Percentiles rank a stretch among this genome's conserved stretches.
These are phyloP conservation scores for Tetragonisca angustula DNA, from an alignment of 2,888 invertebrate genomes.

Conservation along the genomic window DNA sequence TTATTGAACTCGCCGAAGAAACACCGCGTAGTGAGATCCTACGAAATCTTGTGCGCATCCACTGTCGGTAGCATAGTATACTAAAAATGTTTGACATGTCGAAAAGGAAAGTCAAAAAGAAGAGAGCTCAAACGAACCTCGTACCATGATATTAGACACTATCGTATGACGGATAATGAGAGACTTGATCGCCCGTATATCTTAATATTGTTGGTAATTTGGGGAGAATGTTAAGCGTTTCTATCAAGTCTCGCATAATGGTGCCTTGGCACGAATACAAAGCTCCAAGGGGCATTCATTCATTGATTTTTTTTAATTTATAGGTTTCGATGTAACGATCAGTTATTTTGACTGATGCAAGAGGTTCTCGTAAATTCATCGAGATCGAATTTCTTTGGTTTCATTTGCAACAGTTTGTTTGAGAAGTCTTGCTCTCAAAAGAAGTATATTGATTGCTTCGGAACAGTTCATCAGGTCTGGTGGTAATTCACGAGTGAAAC, in stretches of 20 bases:
- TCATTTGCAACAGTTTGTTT: neutral
- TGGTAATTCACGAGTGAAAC: neutral
- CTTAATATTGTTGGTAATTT: slow-evolving; percentile 22
- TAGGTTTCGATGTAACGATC: too few relatives aligned
- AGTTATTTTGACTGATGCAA: neutral
- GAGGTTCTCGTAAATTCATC: neutral
- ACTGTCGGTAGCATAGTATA: slow-evolving; percentile 63
- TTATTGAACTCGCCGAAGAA: slow-evolving; percentile 55
- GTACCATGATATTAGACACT: slow-evolving; percentile 54
- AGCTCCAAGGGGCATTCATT: neutral
- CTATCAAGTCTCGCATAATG: slow-evolving; percentile 28
- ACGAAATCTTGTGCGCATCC: neutral
- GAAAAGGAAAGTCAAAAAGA: slow-evolving; percentile 2
- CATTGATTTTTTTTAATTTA: slow-evolving; percentile 29
- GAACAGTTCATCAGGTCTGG: neutral
- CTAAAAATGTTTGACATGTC: slow-evolving; percentile 67
- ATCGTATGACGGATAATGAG: slow-evolving; percentile 50
- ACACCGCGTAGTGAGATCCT: slow-evolving; percentile 3
- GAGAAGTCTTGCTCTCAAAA: neutral
- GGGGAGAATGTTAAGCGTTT: slow-evolving; percentile 41
- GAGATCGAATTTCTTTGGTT: neutral
- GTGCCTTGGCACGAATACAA: neutral
- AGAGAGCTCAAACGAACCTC: neutral
- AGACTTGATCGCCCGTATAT: slow-evolving; percentile 32
- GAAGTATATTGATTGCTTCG: neutral